phyloP scores from a whole-genome alignment of 2,113 vertebrate genomes.

The Notechis scutatus region DNA sequence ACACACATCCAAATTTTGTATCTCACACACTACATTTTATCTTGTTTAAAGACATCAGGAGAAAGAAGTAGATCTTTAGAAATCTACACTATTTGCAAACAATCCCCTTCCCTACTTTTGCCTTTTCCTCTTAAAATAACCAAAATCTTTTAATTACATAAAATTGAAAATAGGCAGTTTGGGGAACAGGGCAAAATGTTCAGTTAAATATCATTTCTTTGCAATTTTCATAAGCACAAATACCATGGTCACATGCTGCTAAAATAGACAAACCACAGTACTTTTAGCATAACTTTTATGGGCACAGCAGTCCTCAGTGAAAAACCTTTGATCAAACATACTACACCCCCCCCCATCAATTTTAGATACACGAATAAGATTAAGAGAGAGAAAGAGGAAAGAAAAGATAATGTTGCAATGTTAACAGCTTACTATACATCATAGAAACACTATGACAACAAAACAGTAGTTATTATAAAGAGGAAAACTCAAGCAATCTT shows the following conservation, averaged over 20 bases:
- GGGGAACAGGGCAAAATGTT: slow-evolving; percentile 11
- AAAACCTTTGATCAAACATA: neutral
- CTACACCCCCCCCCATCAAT: neutral
- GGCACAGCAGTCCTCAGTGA: neutral
- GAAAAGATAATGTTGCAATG: neutral
- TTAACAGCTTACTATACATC: too few species aligned
- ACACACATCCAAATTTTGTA: neutral
- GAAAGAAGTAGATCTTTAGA: neutral
- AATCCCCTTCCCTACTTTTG: neutral
- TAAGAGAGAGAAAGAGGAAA: neutral
- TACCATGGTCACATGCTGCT: neutral
- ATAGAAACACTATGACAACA: neutral
- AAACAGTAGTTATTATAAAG: neutral
- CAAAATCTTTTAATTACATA: neutral
- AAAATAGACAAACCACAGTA: neutral
- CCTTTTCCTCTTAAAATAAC: neutral
- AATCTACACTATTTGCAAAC: neutral
- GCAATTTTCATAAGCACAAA: neutral
- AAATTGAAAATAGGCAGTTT: slow-evolving; percentile 2
- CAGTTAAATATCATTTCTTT: slow-evolving; percentile 2
- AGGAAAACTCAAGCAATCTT: neutral
- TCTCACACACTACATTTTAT: neutral
- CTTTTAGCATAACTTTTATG: neutral
- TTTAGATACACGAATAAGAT: neutral
- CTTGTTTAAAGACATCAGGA: neutral